Percentiles rank a stretch among this genome's conserved stretches.
Conservation (phyloP, 1,140 invertebrate genomes). For the Lordiphosa clarofinis region DNA sequence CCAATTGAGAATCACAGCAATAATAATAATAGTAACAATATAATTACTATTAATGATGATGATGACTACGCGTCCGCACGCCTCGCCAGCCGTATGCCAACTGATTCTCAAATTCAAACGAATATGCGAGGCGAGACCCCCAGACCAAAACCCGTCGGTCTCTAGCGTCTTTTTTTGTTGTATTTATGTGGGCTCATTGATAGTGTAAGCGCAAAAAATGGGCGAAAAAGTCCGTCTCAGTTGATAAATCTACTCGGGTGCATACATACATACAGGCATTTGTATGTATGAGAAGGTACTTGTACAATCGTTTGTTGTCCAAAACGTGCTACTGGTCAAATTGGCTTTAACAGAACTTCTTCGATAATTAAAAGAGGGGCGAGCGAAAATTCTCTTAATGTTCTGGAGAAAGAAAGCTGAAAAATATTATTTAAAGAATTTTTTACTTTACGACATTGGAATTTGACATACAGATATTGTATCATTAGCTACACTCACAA, state of each 20-base stretch:
- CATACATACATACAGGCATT: constrained; percentile 12
- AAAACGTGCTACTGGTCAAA: no score
- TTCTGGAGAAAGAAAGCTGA: no score
- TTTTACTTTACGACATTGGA: no score
- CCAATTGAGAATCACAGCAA: constrained; percentile 1
- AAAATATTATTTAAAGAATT: no score
- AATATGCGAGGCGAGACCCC: constrained; percentile 15
- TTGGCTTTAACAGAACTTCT: no score
- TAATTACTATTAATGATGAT: constrained; percentile 8
- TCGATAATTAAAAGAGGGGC: no score
- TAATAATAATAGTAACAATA: neutral
- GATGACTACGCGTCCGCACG: constrained; percentile 31
- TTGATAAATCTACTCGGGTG: constrained; percentile 40
- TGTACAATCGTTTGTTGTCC: neutral
- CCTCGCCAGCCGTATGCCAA: constrained; percentile 45
- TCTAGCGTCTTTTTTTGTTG: constrained; percentile 25
- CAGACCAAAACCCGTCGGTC: constrained; percentile 22
- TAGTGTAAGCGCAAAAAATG: constrained; percentile 33
- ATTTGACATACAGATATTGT: no score
- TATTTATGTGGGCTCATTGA: constrained; percentile 55
- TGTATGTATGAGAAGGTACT: neutral
- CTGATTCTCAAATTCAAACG: constrained; percentile 33
- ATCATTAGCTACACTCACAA: no score
- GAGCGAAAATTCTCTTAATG: no score
- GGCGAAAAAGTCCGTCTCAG: constrained; percentile 34